Evolutionary conservation across 2,888 invertebrate species (phyloP), one percentile per base, ranked within the genome.

Genomic region (Drosophila algonquin): DNA sequence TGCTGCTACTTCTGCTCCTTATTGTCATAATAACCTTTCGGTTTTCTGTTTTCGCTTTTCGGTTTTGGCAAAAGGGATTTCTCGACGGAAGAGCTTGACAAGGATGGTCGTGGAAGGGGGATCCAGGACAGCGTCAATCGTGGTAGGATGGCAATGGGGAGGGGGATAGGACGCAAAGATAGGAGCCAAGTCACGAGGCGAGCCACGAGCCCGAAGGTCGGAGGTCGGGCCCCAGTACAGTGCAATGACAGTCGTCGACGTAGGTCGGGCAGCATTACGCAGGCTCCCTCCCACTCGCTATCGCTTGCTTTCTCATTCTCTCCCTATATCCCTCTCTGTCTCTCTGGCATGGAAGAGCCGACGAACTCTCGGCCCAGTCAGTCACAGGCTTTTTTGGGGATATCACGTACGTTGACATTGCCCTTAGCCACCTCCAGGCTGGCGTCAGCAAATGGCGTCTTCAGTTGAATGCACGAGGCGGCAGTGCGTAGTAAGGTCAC

Each of bases 21-120:
- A 80, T 85, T 82, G 85, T 80, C 79, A 79, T 80, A 82, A 82
- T 79, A 85, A 83, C 86, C 86, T 82, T 85, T 83, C 78, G 69
- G 70, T 80, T 79, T 82, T 80, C 68, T 63, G 71, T 61, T 65
- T 69, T 69, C 35, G 40, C 45, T 46, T 46, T 53, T 40, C 40
- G 40, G 40, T n/a, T 53, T 47, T 40, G 14, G 45, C 47, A 30
- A 12, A 61, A 61, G 55, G 54, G 74, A 47, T 62, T 60, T 45
- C 65, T 63, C 80, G 69, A 75, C 82, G 82, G 85, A 81, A 84
- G 85, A 40, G n/a, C 40, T 14, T 40, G 40, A n/a, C 75, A 35
- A 3, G 30, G 44, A 18, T 27, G 24, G 16, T 2, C 14, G 30
- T 51, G 65, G 68, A 7, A n/a, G 40, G 40, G 40, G 40, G 40